Evolutionary conservation across 2,113 vertebrate genomes (phyloP).

Genomic region (Oryzias curvinotus): DNA sequence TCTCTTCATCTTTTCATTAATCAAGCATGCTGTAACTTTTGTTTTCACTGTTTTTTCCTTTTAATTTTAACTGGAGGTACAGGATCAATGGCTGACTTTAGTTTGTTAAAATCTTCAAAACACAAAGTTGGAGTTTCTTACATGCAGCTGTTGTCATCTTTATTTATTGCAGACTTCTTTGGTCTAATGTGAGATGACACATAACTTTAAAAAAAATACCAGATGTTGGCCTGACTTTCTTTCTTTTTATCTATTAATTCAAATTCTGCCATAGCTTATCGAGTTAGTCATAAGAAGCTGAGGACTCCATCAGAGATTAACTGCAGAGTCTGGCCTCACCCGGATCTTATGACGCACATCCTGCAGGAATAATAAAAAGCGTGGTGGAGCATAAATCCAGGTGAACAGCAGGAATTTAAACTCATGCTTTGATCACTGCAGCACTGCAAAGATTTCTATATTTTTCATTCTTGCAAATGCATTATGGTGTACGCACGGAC

Average conservation of each 20-base stretch:
- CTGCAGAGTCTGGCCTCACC: slow-evolving; percentile 37
- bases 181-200: no score
- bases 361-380: slow-evolving; percentile 25
- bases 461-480: not conserved
- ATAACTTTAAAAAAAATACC: no score
- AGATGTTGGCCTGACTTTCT: no score
- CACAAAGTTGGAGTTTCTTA: no score
- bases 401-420: slow-evolving; percentile 36
- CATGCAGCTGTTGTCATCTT: no score
- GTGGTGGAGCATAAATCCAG: slow-evolving; percentile 34
- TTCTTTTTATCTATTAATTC: not conserved
- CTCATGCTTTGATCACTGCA: slow-evolving; percentile 20
- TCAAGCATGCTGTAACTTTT: no score
- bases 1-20: no score
- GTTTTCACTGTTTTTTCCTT: no score
- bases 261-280: slow-evolving; percentile 14
- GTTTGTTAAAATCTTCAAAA: no score
- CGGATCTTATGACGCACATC: slow-evolving; percentile 60
- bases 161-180: no score
- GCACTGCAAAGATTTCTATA: slow-evolving; percentile 1
- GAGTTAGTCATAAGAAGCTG: slow-evolving; percentile 8
- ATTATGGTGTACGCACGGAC: not conserved
- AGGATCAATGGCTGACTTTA: no score
- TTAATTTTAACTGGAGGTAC: no score
- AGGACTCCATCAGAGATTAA: slow-evolving; percentile 29